phyloP scores from a whole-genome alignment of 2,797 vertebrate species.

The Eupleurogrammus muticus region DNA sequence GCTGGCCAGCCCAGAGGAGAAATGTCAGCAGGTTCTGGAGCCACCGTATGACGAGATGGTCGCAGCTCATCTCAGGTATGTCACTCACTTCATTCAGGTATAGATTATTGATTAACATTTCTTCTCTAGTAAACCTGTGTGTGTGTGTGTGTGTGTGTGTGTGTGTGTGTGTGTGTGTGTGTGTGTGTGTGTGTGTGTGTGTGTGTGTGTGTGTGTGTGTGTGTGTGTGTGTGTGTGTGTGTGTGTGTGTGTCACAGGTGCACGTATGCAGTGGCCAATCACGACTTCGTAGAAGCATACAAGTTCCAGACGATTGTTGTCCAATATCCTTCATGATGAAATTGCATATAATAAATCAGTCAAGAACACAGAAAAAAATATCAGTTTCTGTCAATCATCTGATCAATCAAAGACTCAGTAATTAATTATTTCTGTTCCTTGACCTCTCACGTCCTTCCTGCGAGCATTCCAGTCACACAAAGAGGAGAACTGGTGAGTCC shows the following conservation, averaged over 20 bases:
- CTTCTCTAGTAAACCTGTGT: not conserved
- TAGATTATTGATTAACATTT: not conserved
- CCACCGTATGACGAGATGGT: conserved; percentile 97
- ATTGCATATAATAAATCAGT: not conserved
- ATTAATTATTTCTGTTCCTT: conserved; percentile 70
- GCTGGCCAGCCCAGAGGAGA: conserved; percentile 79
- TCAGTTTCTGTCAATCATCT: not conserved
- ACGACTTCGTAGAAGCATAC: conserved; percentile 97
- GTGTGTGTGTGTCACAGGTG: conserved; percentile 85
- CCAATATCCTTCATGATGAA: conserved; percentile 92
- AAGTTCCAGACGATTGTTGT: conserved; percentile 97
- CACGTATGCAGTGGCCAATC: conserved; percentile 92
- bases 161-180: not conserved
- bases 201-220: no score
- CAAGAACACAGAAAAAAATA: no score
- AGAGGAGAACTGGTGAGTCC: conserved; percentile 96
- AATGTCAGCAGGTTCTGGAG: conserved; percentile 96
- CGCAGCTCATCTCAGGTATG: conserved; percentile 94
- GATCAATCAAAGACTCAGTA: not conserved
- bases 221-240: conserved; percentile 7
- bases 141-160: conserved; percentile 42
- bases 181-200: not conserved
- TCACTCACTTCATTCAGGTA: not conserved
- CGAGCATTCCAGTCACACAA: conserved; percentile 96
- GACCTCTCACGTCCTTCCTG: conserved; percentile 89